A percentile compares a stretch with the other conserved stretches of the same genome.
phyloP scores from a whole-genome alignment of 2,888 invertebrate species.

The Hofmannophila pseudospretella region DNA sequence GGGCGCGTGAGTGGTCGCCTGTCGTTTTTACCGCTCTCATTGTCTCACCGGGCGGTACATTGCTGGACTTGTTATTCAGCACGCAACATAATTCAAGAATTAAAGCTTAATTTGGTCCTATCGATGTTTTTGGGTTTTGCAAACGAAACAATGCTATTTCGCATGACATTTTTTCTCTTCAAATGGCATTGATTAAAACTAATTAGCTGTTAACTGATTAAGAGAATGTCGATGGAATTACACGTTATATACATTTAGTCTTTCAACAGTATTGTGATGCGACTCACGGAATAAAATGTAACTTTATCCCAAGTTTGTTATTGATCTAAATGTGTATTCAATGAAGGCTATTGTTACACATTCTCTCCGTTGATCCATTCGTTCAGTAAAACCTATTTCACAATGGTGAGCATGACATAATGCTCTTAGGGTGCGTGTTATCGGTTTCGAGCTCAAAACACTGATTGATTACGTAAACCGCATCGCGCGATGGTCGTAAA shows the following conservation, averaged over 20 bases:
- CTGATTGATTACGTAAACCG: constrained; percentile 40
- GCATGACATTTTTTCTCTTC: not conserved
- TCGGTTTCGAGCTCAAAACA: constrained; percentile 24
- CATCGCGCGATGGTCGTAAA: constrained; percentile 32
- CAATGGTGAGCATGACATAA: constrained; percentile 25
- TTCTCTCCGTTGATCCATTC: not conserved
- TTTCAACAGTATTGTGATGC: too few relatives aligned
- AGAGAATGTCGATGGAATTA: not conserved
- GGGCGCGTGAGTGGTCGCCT: constrained; percentile 28
- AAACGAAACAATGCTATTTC: not conserved
- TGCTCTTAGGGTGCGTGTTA: constrained; percentile 19
- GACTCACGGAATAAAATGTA: too few relatives aligned
- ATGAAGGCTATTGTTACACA: not conserved
- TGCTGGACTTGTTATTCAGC: constrained; percentile 26
- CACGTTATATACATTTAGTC: too few relatives aligned
- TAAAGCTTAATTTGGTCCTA: constrained; percentile 34
- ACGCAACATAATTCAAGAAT: constrained; percentile 34
- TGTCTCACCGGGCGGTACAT: constrained; percentile 35
- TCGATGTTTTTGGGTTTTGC: constrained; percentile 14
- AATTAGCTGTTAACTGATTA: not conserved
- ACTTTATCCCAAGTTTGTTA: not conserved
- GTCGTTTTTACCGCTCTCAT: constrained; percentile 37
- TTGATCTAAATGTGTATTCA: not conserved
- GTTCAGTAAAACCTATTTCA: constrained; percentile 9
- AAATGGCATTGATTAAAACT: not conserved